Percentiles rank a stretch among this genome's conserved stretches.
Evolutionary conservation across 1,140 invertebrate species (phyloP).

Genomic region (Diabrotica virgifera): DNA sequence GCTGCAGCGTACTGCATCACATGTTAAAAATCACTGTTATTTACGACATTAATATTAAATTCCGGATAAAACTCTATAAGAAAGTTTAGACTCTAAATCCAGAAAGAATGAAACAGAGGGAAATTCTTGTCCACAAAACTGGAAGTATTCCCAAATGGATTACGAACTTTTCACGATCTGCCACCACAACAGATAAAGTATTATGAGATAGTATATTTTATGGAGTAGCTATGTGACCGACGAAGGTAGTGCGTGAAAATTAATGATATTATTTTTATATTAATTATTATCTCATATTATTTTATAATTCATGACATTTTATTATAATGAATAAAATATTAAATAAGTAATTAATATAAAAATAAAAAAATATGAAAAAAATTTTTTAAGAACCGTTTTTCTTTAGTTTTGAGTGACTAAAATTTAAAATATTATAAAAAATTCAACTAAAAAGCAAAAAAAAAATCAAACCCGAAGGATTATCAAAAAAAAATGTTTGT

Average conservation of each 20-base stretch:
- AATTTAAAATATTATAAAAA: too few relatives aligned
- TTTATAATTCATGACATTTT: not conserved
- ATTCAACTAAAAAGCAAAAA: too few relatives aligned
- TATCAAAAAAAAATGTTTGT: too few relatives aligned
- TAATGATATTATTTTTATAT: not conserved
- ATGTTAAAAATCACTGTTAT: not conserved
- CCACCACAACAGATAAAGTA: conserved; percentile 12
- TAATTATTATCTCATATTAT: too few relatives aligned
- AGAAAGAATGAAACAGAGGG: not conserved
- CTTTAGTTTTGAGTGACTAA: too few relatives aligned
- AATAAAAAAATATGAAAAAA: too few relatives aligned
- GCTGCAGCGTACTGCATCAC: too few relatives aligned
- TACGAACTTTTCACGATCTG: conserved; percentile 16
- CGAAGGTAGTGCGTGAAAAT: conserved; percentile 10
- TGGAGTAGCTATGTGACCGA: not conserved
- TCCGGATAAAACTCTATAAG: not conserved
- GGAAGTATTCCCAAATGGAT: conserved; percentile 16
- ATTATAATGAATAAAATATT: too few relatives aligned
- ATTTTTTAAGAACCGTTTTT: too few relatives aligned
- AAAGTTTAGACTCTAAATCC: conserved; percentile 6
- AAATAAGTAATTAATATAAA: too few relatives aligned
- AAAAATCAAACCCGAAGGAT: too few relatives aligned
- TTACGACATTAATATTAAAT: conserved; percentile 1
- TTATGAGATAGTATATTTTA: conserved; percentile 13
- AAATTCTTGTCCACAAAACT: not conserved